These are phyloP conservation scores for Atta cephalotes DNA, from an alignment of 1,140 invertebrate genomes.

Conservation along the genomic window DNA sequence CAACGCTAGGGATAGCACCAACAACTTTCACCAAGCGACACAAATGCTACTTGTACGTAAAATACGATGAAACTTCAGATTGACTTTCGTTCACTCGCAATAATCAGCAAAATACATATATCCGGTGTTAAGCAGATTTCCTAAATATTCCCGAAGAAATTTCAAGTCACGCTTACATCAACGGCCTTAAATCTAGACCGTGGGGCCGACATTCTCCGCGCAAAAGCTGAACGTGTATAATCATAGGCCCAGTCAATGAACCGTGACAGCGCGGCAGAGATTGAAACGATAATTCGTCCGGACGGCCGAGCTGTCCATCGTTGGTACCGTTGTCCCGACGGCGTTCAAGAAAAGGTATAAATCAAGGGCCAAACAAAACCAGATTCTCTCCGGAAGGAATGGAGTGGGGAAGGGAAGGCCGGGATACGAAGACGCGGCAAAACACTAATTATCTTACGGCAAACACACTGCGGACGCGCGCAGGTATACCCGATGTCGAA, in stretches of 20 bases:
- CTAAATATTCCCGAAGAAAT: neutral
- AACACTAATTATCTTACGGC: slow-evolving; percentile 84
- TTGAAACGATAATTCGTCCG: slow-evolving; percentile 64
- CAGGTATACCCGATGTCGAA: slow-evolving; percentile 64
- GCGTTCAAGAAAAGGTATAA: slow-evolving; percentile 65
- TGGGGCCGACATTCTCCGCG: slow-evolving; percentile 34
- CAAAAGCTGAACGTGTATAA: slow-evolving; percentile 56
- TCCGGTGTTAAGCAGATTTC: neutral
- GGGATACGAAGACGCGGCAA: slow-evolving; percentile 72
- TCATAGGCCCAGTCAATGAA: slow-evolving; percentile 56
- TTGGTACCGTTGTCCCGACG: slow-evolving; percentile 59
- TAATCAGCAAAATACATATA: neutral
- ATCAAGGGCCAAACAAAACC: slow-evolving; percentile 67
- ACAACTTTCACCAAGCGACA: slow-evolving; percentile 9
- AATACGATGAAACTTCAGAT: neutral
- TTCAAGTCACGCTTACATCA: slow-evolving; percentile 43
- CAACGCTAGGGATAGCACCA: neutral
- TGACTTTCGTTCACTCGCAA: neutral
- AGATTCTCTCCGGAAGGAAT: slow-evolving; percentile 4
- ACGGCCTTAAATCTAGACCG: slow-evolving; percentile 48
- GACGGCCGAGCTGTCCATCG: slow-evolving; percentile 57
- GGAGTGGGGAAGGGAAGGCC: neutral
- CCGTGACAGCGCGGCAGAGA: slow-evolving; percentile 58
- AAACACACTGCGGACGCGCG: slow-evolving; percentile 73
- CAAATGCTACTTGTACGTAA: neutral